phyloP scores from a whole-genome alignment of 1,140 invertebrate genomes.

The Drosophila kepulauana region DNA sequence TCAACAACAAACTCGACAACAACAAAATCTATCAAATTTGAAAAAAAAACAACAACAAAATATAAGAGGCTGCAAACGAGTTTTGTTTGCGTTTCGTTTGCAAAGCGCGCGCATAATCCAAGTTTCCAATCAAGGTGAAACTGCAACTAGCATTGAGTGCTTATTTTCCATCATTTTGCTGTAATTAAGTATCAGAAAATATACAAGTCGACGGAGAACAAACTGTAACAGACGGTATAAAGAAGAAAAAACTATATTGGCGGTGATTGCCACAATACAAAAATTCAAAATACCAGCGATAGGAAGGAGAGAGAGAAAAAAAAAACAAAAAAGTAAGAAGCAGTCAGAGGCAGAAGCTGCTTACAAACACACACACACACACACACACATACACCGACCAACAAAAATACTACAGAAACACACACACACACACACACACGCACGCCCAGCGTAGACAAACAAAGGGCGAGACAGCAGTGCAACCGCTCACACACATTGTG shows the following conservation, averaged over 20 bases:
- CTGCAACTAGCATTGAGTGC: conserved; percentile 48
- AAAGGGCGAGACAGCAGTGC: conserved; percentile 36
- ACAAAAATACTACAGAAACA: conserved; percentile 45
- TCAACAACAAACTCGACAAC: conserved; percentile 23
- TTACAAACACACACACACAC: conserved; percentile 20
- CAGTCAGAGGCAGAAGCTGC: conserved; percentile 13
- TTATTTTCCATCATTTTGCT: conserved; percentile 21
- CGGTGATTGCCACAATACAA: conserved; percentile 74
- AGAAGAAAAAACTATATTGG: conserved; percentile 49
- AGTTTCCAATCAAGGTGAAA: conserved; percentile 53
- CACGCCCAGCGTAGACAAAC: conserved; percentile 41
- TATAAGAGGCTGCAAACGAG: conserved; percentile 54
- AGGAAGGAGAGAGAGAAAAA: conserved; percentile 35
- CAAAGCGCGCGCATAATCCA: conserved; percentile 55
- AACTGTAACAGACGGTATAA: conserved; percentile 10
- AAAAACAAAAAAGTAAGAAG: conserved; percentile 43
- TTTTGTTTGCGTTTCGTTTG: conserved; percentile 47
- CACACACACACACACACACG: conserved; percentile 10
- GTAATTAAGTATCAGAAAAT: conserved; percentile 17
- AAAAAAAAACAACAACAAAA: conserved; percentile 31
- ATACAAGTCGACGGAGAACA: conserved; percentile 1
- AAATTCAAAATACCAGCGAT: conserved; percentile 53
- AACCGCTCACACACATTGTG: conserved; percentile 26
- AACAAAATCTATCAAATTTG: conserved; percentile 39
- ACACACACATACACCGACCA: conserved; percentile 15